Evolutionary conservation across 2,888 invertebrate species (phyloP).

Genomic region (Trachelus iudaicus): DNA sequence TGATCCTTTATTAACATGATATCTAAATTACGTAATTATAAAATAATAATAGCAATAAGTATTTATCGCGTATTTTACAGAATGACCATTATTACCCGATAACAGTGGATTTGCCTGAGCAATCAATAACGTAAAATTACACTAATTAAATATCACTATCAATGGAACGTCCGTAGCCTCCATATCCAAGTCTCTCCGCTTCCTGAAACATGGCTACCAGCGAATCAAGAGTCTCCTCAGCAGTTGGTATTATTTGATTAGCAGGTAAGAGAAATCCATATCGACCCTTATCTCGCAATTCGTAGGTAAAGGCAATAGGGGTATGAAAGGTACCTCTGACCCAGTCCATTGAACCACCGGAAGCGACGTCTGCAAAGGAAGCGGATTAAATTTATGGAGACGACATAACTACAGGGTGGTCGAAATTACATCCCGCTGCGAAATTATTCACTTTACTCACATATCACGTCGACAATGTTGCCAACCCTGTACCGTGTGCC

Average conservation of each 20-base stretch:
- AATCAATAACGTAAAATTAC: no score
- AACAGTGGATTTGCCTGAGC: neutral
- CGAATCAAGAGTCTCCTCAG: slow-evolving; percentile 71
- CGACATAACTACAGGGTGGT: neutral
- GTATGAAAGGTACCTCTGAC: slow-evolving; percentile 63
- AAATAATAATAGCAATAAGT: neutral
- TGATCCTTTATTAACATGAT: neutral
- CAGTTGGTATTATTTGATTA: slow-evolving; percentile 72
- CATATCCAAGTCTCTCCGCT: slow-evolving; percentile 66
- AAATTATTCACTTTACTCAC: slow-evolving; percentile 27
- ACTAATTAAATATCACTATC: neutral
- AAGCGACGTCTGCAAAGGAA: slow-evolving; percentile 35
- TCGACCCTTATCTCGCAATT: slow-evolving; percentile 75
- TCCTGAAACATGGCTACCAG: slow-evolving; percentile 68
- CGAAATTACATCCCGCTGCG: neutral
- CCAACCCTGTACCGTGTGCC: slow-evolving; percentile 52
- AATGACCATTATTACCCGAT: neutral
- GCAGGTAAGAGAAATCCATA: slow-evolving; percentile 78
- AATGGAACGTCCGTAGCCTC: neutral
- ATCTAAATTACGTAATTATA: neutral
- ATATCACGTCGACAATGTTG: slow-evolving; percentile 42
- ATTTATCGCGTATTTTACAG: neutral
- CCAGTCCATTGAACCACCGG: slow-evolving; percentile 61
- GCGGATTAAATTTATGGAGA: neutral
- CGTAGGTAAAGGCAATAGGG: slow-evolving; percentile 66